Evolutionary conservation across 2,888 invertebrate genomes (phyloP).

Genomic region (Loripinus fragilis): DNA sequence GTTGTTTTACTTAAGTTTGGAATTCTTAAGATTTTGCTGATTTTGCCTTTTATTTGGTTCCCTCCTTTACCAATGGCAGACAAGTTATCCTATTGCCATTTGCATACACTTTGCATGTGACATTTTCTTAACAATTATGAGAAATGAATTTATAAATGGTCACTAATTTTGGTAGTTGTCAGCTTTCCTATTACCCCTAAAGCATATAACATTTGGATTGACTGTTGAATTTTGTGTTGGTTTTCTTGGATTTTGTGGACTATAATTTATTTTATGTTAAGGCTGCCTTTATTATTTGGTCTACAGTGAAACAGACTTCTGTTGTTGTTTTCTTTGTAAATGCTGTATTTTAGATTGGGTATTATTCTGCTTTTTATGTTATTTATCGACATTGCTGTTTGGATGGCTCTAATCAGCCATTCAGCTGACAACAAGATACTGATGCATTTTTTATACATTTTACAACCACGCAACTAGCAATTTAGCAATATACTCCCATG

Average conservation of each 20-base stretch:
- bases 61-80: constrained; percentile 36
- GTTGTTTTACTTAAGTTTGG: not conserved
- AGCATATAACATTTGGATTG: not conserved
- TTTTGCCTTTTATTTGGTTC: constrained; percentile 36
- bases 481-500: too few relatives aligned
- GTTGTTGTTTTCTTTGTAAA: not conserved
- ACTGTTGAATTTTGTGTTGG: not conserved
- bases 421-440: constrained; percentile 7
- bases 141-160: constrained; percentile 1
- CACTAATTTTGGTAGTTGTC: not conserved
- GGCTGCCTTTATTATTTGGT: not conserved
- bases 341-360: not conserved
- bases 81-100: constrained; percentile 14
- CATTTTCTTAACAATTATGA: constrained; percentile 15
- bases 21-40: not conserved
- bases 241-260: not conserved
- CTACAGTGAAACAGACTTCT: not conserved
- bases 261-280: not conserved
- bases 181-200: not conserved
- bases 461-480: too few relatives aligned
- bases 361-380: too few relatives aligned
- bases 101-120: constrained; percentile 5
- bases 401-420: not conserved
- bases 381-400: constrained; percentile 3
- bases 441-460: not conserved